A percentile compares a stretch with the other conserved stretches of the same genome.
Evolutionary conservation across 2,113 vertebrate species (phyloP).

Genomic region (Zosterops pallidus): DNA sequence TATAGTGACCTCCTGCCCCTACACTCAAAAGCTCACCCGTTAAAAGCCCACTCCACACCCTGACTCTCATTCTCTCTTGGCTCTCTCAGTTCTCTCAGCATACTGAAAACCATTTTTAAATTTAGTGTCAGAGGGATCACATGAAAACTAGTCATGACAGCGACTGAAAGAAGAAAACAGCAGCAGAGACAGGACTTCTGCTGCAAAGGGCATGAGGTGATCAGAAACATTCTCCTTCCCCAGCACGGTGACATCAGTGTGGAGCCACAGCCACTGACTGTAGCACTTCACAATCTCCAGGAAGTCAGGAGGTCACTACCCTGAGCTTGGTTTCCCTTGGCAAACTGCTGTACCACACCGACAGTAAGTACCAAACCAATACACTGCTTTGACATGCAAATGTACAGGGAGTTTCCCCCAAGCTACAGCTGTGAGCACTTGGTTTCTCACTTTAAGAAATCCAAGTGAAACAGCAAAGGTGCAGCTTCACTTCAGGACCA

Average conservation of each 20-base stretch:
- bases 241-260: not conserved
- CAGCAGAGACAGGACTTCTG: not conserved
- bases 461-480: not conserved
- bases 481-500: not conserved
- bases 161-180: not conserved
- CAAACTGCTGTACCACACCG: not conserved
- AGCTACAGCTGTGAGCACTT: not conserved
- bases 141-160: not conserved
- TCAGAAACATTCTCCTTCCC: not conserved
- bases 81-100: not conserved
- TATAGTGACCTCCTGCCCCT: not conserved
- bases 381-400: not conserved
- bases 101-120: not conserved
- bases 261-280: not conserved
- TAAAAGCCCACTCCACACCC: not conserved
- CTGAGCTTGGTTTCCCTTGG: not conserved
- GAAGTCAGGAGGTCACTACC: not conserved
- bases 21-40: not conserved
- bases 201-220: not conserved
- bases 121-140: not conserved
- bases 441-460: not conserved
- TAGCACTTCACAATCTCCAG: not conserved
- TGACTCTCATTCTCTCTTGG: not conserved
- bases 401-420: not conserved
- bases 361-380: not conserved